Evolutionary conservation across 2,797 vertebrate species (phyloP), one percentile per base, ranked within the genome.

Genomic region (Orestias chungarensis): DNA sequence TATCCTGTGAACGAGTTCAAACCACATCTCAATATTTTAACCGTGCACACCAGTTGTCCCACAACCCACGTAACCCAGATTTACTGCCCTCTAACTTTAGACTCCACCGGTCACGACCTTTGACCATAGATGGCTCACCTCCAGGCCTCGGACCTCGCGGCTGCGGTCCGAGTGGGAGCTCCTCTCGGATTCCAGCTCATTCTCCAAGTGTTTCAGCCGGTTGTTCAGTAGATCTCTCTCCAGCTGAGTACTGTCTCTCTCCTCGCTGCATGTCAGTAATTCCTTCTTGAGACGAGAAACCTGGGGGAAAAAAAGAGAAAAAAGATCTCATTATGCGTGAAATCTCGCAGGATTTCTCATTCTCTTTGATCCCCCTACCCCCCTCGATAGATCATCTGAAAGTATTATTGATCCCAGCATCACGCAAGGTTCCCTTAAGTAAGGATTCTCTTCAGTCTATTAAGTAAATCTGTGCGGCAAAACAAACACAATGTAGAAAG

Each of bases 181-280:
- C 75, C 82, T 95, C 91, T 96, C 95, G 4, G 83, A 79, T 7
- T 98, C 96, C 0, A 95, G 66, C 66, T 97, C 96, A 2, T 93
- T 92, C 90, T 99, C 95, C 40, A 96, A 83, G 66, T 94, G 94
- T 82, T 95, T 96, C 66, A 98, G 92, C 0, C 96, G 93, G 89
- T 95, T 96, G 73, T 75, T 91, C 88, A 97, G 88, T 44, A 98
- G 93, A 52, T 98, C 96, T 80, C 95, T 94, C 79, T 98, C 97
- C 87, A 99, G 82, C 85, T 89, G 82, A 6, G 90, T 90, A 0
- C 89, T 85, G 84, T 98, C 97, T 47, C 94, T 88, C 77, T 97
- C 96, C 1, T 95, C 95, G 35, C 95, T 93, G 79, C 94, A 95
- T 0, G 82, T 81, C 82, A 97, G 95, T 43, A 98, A 91, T 3